Base-by-base conservation (phyloP, 1,140 invertebrate genomes). In the Drosophila gunungcola region DNA sequence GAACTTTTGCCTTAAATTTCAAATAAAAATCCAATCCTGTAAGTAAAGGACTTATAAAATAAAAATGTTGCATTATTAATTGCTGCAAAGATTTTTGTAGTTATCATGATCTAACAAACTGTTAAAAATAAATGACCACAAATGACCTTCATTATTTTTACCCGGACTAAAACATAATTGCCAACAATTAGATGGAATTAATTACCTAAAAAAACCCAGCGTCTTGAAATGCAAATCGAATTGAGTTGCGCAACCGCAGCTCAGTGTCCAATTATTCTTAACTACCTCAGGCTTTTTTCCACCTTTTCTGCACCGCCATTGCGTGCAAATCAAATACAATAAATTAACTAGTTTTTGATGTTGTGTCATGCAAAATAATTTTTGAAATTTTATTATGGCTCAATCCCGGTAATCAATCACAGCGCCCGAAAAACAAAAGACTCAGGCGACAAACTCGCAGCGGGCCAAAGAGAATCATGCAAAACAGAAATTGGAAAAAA, bases 311-410 rank as follows among this genome's bases (percentile, higher is more conserved):
- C 21, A 36, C 60, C 32, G 21, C 29, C 64, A 49, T 57, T 57
- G 67, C 67, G 67, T 70, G 64, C 65, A 54, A 51, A 51, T 72
- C 39, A 49, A 73, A 73, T 62, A 52, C 36, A 73, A 46, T 60
- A 83, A 75, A 79, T 73, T 67, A 76, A 77, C 55, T 67, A 65
- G 32, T 54, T 72, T 52, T 54, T 79, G 52, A 68, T 64, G 77
- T 60, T 36, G 62, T 82, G 83, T 89, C 83, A 88, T 88, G 84
- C 79, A 63, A 89, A 89, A 89, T 88, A 88, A 88, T 86, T 86
- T 72, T 73, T 48, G 51, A 73, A 76, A 62, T 72, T 73, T 83
- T 72, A 76, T 83, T 74, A 86, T 88, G 80, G 63, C 79, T 73
- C 73, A 76, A 79, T 73, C 72, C 75, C 65, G 60, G 84, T 55